Conservation (phyloP, 2,113 vertebrate genomes). For the Brachypteracias leptosomus region DNA sequence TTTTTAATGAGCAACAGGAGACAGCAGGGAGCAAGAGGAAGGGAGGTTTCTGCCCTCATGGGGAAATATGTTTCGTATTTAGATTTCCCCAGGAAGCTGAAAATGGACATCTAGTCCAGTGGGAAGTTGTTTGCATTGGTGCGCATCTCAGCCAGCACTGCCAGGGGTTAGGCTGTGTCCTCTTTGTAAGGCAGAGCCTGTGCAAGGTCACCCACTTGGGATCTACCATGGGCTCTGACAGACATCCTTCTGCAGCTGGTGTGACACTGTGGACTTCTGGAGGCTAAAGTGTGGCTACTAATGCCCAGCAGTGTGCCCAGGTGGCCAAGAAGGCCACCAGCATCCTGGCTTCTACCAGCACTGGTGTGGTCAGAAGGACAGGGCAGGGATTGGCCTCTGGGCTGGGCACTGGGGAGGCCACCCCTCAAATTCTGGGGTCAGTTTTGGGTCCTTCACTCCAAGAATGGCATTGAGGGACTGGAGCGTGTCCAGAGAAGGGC, state of each 20-base stretch:
- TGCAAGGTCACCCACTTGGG: neutral
- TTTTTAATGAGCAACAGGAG: neutral
- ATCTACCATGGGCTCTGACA: neutral
- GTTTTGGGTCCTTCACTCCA: too few species aligned
- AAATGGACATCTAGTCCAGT: neutral
- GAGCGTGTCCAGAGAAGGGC: too few species aligned
- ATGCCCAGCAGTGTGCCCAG: neutral
- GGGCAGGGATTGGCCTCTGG: too few species aligned
- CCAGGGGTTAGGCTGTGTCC: neutral
- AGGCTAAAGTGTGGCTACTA: neutral
- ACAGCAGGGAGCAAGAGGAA: neutral
- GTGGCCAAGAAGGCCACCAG: too few species aligned
- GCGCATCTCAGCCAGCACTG: neutral
- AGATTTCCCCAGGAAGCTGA: neutral
- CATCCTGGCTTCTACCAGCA: too few species aligned
- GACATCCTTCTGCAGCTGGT: neutral
- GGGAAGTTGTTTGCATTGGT: neutral
- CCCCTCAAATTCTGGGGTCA: too few species aligned
- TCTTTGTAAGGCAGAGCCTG: fast-evolving
- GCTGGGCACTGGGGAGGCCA: too few species aligned
- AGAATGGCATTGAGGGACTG: too few species aligned
- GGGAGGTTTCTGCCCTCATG: neutral
- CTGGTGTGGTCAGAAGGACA: too few species aligned
- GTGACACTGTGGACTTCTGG: neutral
- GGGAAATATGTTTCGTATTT: neutral